These are phyloP conservation scores for Centropristis striata DNA, from an alignment of 2,113 vertebrate genomes.

Conservation along the genomic window DNA sequence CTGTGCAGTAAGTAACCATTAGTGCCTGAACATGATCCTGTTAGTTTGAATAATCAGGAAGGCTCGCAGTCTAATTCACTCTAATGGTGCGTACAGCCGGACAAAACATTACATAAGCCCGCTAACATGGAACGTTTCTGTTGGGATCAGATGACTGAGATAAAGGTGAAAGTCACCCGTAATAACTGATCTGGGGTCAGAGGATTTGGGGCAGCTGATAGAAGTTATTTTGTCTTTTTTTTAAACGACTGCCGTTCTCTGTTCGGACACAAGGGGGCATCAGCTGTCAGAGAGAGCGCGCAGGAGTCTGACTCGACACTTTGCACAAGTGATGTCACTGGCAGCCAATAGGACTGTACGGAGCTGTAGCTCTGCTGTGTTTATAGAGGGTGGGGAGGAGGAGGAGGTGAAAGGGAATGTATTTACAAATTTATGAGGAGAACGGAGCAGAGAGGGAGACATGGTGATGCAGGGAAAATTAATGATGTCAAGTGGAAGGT, in stretches of 20 bases:
- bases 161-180: neutral
- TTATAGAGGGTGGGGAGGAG: constrained; percentile 15
- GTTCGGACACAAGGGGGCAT: constrained; percentile 76
- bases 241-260: constrained; percentile 18
- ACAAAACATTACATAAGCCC: constrained; percentile 40
- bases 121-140: neutral
- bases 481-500: neutral
- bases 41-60: constrained; percentile 57
- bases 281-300: constrained; percentile 35
- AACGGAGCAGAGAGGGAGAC: constrained; percentile 9
- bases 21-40: constrained; percentile 48
- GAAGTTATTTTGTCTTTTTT: neutral
- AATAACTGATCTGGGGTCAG: neutral
- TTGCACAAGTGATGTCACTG: constrained; percentile 85
- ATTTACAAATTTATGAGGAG: constrained; percentile 58
- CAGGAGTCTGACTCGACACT: constrained; percentile 69
- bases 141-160: constrained; percentile 13
- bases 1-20: constrained; percentile 20
- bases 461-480: constrained; percentile 31
- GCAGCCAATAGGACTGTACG: constrained; percentile 79
- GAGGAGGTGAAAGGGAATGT: constrained; percentile 13
- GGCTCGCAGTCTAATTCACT: constrained; percentile 51
- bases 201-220: neutral
- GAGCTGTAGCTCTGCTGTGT: constrained; percentile 50
- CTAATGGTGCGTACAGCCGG: constrained; percentile 38